Base-by-base conservation (phyloP, 2,888 invertebrate species). In the Magallana nippona region DNA sequence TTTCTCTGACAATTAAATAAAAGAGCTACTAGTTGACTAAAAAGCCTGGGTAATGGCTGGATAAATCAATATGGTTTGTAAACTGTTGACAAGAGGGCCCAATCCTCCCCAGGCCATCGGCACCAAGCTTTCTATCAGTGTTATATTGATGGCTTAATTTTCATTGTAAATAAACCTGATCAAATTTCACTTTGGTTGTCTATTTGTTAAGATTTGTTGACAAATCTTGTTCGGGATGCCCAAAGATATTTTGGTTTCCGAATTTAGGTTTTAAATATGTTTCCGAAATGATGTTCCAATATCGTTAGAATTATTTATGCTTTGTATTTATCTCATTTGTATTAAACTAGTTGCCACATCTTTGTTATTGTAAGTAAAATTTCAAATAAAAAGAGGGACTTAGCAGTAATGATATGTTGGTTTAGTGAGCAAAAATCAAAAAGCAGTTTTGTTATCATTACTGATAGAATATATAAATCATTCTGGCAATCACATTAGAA, bases 1-100 rank as follows among this genome's bases (percentile, higher is more conserved):
- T 71, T 71, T 71, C 71, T 71, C 71, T 71, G 71, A 27, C 71
- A 71, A 71, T 71, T 71, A 32, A 71, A 71, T 71, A 71, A 71
- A 71, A 71, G 22, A 71, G 71, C 27, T 27, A 71, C 71, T 71
- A 71, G 71, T 71, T 71, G 71, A 71, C 71, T 71, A 71, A 60
- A 71, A 71, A 27, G 71, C 71, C 15, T 10, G 71, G 19, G 71
- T 71, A 71, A 71, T 71, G 71, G 32, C 71, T 71, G 22, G 71
- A 71, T 71, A 71, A 71, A 71, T 71, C 71, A 71, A 71, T 71
- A 71, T 71, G 71, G 22, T 71, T 71, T 71, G 13, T 71, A 71
- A 71, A 71, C 71, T 71, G 71, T 71, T 71, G 71, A 71, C 71
- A 71, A 71, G 71, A 71, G 71, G 71, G 32, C 71, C 27, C 15